A percentile compares a stretch with the other conserved stretches of the same genome.
phyloP scores from a whole-genome alignment of 2,113 vertebrate genomes.

The Crocuta crocuta region DNA sequence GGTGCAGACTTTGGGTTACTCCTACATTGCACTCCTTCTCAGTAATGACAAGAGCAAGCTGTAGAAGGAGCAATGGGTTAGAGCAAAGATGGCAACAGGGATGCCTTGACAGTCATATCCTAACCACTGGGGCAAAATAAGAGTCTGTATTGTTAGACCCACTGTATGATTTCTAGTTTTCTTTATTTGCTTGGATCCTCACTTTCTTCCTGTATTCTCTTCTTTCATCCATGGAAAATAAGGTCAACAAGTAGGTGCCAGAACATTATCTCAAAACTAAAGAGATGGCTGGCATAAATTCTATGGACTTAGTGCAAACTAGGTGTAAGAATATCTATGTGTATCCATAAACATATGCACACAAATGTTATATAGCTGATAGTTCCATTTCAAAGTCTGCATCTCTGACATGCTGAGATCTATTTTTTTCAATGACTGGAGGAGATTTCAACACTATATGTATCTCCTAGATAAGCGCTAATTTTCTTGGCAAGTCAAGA shows the following conservation, averaged over 20 bases:
- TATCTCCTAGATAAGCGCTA: slow-evolving; percentile 67
- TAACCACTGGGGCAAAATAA: not conserved
- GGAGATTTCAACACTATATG: slow-evolving; percentile 65
- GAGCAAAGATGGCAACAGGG: not conserved
- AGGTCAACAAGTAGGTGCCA: not conserved
- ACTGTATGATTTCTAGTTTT: not conserved
- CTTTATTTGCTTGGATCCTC: not conserved
- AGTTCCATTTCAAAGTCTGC: not conserved
- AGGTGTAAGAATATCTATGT: not conserved
- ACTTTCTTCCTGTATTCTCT: not conserved
- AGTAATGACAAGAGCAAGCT: not conserved
- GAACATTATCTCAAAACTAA: not conserved
- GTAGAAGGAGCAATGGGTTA: not conserved
- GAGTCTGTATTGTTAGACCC: not conserved
- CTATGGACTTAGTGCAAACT: not conserved
- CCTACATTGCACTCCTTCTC: accelerated
- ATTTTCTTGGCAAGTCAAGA: slow-evolving; percentile 78
- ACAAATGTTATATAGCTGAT: not conserved
- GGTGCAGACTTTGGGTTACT: not conserved
- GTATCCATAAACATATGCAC: no score
- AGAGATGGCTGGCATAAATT: not conserved
- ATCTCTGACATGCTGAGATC: slow-evolving; percentile 53
- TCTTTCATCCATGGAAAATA: not conserved
- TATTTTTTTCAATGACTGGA: slow-evolving; percentile 62
- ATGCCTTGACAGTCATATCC: not conserved